A percentile compares a stretch with the other conserved stretches of the same genome.
These are phyloP conservation scores for Nephrotoma flavescens DNA, from an alignment of 2,888 invertebrate species.

Conservation along the genomic window DNA sequence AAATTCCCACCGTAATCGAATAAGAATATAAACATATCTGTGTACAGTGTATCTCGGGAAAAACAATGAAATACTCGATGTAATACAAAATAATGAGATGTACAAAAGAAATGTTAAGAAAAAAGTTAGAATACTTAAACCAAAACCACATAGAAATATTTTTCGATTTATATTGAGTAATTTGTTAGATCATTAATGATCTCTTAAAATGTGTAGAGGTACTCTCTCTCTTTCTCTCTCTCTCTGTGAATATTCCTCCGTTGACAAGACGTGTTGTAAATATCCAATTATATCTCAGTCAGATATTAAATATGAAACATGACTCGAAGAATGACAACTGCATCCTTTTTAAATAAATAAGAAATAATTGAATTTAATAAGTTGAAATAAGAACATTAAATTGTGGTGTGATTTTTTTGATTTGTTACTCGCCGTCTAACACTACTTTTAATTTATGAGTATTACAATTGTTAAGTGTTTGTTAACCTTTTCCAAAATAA, in stretches of 20 bases:
- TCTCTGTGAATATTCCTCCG: neutral
- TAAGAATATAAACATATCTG: neutral
- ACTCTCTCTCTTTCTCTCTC: neutral
- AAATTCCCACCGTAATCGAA: neutral
- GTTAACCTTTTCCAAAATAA: neutral
- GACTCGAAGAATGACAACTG: neutral
- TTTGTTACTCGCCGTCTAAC: neutral
- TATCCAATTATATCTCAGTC: neutral
- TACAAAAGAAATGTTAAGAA: neutral
- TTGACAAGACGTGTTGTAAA: neutral
- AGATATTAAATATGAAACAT: neutral
- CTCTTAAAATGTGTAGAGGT: neutral
- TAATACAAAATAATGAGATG: neutral
- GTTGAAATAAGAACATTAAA: neutral
- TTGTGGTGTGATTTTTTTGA: neutral
- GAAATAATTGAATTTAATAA: neutral
- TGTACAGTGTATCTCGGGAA: neutral
- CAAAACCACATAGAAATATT: neutral
- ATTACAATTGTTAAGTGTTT: neutral
- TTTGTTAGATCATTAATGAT: neutral
- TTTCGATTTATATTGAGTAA: neutral
- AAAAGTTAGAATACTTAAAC: neutral
- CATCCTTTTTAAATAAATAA: constrained; percentile 2
- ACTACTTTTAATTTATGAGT: neutral
- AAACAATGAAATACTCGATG: neutral